These are phyloP conservation scores for Ptychobarbus kaznakovi DNA, from an alignment of 2,797 vertebrate genomes.

Conservation along the genomic window DNA sequence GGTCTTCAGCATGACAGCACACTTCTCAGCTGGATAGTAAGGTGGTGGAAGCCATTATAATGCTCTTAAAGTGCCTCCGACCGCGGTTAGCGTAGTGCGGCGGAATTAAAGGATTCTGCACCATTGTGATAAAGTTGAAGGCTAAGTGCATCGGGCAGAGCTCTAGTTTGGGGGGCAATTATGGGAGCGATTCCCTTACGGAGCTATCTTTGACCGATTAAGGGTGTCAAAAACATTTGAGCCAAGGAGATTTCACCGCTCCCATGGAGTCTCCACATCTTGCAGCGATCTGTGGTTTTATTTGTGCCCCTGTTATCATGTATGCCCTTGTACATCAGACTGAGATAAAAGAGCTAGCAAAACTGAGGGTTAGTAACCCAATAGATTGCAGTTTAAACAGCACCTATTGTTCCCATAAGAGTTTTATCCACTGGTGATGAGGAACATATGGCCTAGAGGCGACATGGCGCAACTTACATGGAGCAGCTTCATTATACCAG, in stretches of 20 bases:
- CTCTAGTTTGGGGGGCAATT: conserved; percentile 43
- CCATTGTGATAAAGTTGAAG: conserved; percentile 30
- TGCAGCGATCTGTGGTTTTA: conserved; percentile 56
- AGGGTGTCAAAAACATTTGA: conserved; percentile 60
- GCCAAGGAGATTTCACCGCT: conserved; percentile 41
- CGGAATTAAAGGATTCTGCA: conserved; percentile 39
- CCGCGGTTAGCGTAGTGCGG: background rate
- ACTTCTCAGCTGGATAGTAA: conserved; percentile 22
- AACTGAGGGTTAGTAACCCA: conserved; percentile 31
- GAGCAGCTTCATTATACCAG: conserved; percentile 66
- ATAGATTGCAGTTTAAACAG: conserved; percentile 62
- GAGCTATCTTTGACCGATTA: conserved; percentile 60
- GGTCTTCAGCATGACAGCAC: conserved; percentile 40
- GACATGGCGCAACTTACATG: conserved; percentile 67
- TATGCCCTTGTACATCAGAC: conserved; percentile 53
- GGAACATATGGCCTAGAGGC: conserved; percentile 69
- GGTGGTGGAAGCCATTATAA: conserved; percentile 56
- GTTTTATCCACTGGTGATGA: conserved; percentile 62
- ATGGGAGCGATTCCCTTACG: conserved; percentile 55
- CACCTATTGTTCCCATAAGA: conserved; percentile 66
- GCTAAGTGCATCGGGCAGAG: conserved; percentile 48
- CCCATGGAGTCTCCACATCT: conserved; percentile 56
- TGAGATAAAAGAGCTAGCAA: conserved; percentile 59
- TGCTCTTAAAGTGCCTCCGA: background rate
- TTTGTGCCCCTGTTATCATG: conserved; percentile 59